Conservation (phyloP, 2,888 invertebrate species). For the Drosophila melanosoma region DNA sequence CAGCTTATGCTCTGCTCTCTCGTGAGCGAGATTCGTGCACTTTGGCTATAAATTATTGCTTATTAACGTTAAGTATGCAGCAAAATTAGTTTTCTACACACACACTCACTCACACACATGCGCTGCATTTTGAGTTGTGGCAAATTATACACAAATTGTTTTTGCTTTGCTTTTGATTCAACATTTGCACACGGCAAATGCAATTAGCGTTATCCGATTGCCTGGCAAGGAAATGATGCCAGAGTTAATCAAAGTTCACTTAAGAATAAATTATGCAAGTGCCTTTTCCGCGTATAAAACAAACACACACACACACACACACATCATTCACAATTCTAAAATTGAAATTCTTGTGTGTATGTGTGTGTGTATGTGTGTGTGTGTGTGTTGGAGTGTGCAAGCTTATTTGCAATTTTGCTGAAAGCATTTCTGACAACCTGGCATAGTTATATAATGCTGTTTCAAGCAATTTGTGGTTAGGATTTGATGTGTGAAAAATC, state of each 20-base stretch:
- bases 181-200: slow-evolving; percentile 54
- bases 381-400: slow-evolving; percentile 1
- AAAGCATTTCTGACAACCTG: slow-evolving; percentile 27
- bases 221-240: slow-evolving; percentile 61
- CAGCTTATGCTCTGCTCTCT: slow-evolving; percentile 32
- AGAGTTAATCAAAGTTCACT: slow-evolving; percentile 66
- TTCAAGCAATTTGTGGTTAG: background rate
- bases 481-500: slow-evolving; percentile 22
- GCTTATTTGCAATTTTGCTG: slow-evolving; percentile 12
- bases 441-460: background rate
- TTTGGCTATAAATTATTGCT: slow-evolving; percentile 73
- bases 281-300: slow-evolving; percentile 8
- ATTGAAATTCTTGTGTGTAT: slow-evolving; percentile 2
- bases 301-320: background rate
- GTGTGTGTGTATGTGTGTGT: background rate
- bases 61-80: slow-evolving; percentile 78
- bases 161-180: slow-evolving; percentile 35
- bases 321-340: slow-evolving; percentile 17
- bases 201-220: slow-evolving; percentile 69
- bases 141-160: slow-evolving; percentile 70
- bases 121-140: slow-evolving; percentile 54
- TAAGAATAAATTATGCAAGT: slow-evolving; percentile 59
- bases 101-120: slow-evolving; percentile 2
- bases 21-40: slow-evolving; percentile 45
- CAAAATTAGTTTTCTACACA: slow-evolving; percentile 66